Conservation (phyloP, 2,797 vertebrate species). For the Thunnus albacares region DNA sequence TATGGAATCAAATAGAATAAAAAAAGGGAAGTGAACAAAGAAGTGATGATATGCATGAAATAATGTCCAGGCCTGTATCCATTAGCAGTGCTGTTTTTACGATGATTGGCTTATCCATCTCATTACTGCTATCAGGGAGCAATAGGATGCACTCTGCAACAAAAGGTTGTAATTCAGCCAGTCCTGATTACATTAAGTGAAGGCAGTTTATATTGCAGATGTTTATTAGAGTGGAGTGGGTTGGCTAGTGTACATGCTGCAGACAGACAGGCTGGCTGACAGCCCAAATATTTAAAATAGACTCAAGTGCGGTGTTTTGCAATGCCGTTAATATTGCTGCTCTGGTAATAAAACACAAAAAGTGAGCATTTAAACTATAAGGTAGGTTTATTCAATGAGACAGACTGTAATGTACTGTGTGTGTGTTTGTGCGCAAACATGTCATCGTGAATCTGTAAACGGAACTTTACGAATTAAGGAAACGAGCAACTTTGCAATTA, state of each 20-base stretch:
- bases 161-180: conserved; percentile 40
- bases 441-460: conserved; percentile 24
- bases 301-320: conserved; percentile 47
- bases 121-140: conserved; percentile 41
- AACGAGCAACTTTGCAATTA: conserved; percentile 16
- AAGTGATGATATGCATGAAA: conserved; percentile 48
- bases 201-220: conserved; percentile 49
- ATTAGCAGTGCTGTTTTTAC: conserved; percentile 42
- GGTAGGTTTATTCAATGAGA: conserved; percentile 14
- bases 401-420: background rate
- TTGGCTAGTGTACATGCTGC: conserved; percentile 12
- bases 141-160: conserved; percentile 28
- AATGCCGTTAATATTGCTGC: conserved; percentile 22
- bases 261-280: conserved; percentile 46
- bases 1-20: conserved; percentile 11
- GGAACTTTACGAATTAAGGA: conserved; percentile 21
- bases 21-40: conserved; percentile 35
- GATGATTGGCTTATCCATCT: conserved; percentile 64
- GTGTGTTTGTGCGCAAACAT: conserved; percentile 10
- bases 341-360: background rate
- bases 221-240: conserved; percentile 39
- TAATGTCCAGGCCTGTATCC: conserved; percentile 35
- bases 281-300: conserved; percentile 65
- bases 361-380: conserved; percentile 5
- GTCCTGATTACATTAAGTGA: conserved; percentile 61